A percentile compares a stretch with the other conserved stretches of the same genome.
phyloP scores from a whole-genome alignment of 2,113 vertebrate genomes.

The Nannospalax galili region DNA sequence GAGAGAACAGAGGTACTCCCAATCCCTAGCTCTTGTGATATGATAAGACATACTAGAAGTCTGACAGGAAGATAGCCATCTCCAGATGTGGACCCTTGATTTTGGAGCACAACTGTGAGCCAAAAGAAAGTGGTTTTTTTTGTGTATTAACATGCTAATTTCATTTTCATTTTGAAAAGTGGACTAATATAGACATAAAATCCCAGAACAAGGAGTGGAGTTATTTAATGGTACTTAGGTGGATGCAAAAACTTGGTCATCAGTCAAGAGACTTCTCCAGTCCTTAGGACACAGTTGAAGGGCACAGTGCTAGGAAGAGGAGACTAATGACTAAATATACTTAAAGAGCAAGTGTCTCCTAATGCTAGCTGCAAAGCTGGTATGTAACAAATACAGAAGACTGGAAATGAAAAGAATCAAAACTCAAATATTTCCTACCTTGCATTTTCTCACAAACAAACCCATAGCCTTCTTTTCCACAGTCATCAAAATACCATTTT shows the following conservation, averaged over 20 bases:
- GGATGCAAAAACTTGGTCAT: neutral
- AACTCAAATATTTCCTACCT: slow-evolving; percentile 85
- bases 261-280: neutral
- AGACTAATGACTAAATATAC: neutral
- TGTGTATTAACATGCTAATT: neutral
- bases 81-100: neutral
- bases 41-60: neutral
- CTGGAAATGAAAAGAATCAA: slow-evolving; percentile 59
- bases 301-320: neutral
- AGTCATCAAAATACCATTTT: slow-evolving; percentile 95
- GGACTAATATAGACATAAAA: neutral
- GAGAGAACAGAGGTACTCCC: neutral
- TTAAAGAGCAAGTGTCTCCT: neutral
- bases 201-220: slow-evolving; percentile 17
- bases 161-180: neutral
- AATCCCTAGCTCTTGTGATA: neutral
- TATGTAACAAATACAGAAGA: neutral
- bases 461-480: slow-evolving; percentile 89
- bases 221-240: neutral
- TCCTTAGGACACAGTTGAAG: neutral
- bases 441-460: slow-evolving; percentile 95
- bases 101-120: neutral
- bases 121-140: neutral
- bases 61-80: neutral
- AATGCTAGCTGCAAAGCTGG: neutral